phyloP scores from a whole-genome alignment of 1,140 invertebrate species.

The Galendromus occidentalis region DNA sequence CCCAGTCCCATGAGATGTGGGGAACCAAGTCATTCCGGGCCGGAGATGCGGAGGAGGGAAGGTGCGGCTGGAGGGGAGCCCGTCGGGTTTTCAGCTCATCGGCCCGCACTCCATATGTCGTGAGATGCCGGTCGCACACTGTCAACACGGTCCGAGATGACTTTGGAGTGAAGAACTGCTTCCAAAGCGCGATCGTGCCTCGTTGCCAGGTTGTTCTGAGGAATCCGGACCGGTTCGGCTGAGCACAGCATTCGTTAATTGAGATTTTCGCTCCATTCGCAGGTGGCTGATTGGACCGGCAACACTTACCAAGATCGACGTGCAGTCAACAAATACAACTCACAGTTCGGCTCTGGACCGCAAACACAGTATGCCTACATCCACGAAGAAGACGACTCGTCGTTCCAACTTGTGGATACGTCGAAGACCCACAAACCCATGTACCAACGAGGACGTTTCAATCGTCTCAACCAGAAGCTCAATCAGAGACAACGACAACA shows the following conservation, averaged over 20 bases:
- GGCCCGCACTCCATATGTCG: neutral
- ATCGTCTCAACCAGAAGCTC: conserved; percentile 49
- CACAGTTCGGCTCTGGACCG: conserved; percentile 59
- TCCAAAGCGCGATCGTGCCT: too few relatives aligned
- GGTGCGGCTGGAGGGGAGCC: too few relatives aligned
- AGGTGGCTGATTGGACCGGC: conserved; percentile 93
- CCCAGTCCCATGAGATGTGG: too few relatives aligned
- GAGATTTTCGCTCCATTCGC: conserved; percentile 17
- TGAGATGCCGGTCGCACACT: conserved; percentile 5
- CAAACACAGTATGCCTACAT: conserved; percentile 90
- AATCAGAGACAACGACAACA: conserved; percentile 34
- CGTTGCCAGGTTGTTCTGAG: too few relatives aligned
- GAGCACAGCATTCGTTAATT: too few relatives aligned
- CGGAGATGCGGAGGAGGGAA: neutral
- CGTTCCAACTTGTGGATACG: conserved; percentile 93
- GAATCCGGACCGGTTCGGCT: neutral
- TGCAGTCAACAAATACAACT: conserved; percentile 83
- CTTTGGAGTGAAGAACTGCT: too few relatives aligned
- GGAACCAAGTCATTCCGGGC: too few relatives aligned
- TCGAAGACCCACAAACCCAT: conserved; percentile 62
- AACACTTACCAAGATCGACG: conserved; percentile 84
- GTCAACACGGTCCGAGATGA: too few relatives aligned
- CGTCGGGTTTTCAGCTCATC: neutral
- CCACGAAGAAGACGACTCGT: conserved; percentile 93
- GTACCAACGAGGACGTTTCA: conserved; percentile 66